Evolutionary conservation across 2,797 vertebrate genomes (phyloP).

Genomic region (Peromyscus eremicus): DNA sequence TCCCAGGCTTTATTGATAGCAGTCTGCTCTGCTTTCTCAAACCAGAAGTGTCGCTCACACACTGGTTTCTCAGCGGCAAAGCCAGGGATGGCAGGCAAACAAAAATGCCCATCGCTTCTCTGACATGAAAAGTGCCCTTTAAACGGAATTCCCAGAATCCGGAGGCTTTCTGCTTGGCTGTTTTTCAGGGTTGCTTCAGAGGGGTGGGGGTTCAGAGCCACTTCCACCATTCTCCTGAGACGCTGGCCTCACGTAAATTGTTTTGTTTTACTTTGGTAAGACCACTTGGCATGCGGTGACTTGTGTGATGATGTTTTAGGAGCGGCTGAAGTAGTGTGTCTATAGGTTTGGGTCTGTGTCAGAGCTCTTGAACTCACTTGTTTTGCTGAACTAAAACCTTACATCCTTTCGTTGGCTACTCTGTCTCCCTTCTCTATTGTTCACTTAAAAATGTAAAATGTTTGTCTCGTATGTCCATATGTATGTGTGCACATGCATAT

Average conservation of each 20-base stretch:
- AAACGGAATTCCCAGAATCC: constrained; percentile 18
- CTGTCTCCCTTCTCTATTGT: background rate
- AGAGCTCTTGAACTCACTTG: background rate
- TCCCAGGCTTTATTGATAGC: background rate
- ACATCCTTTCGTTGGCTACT: background rate
- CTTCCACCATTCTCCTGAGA: constrained; percentile 29
- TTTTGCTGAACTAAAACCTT: constrained; percentile 6
- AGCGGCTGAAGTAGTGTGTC: background rate
- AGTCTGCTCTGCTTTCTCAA: background rate
- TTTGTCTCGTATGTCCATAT: background rate
- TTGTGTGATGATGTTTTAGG: background rate
- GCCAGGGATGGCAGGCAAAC: background rate
- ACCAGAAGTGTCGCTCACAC: background rate
- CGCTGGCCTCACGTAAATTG: background rate
- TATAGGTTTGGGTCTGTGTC: background rate
- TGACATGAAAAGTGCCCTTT: background rate
- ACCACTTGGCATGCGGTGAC: background rate
- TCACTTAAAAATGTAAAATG: background rate
- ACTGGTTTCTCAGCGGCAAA: background rate
- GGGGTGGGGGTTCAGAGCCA: background rate
- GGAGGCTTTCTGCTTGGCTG: constrained; percentile 19
- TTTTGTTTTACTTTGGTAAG: background rate
- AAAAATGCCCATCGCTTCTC: constrained; percentile 1
- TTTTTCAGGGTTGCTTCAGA: background rate
- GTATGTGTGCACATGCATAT: background rate